Evolutionary conservation across 2,888 invertebrate genomes (phyloP).

Genomic region (Petrophora chlorosata): DNA sequence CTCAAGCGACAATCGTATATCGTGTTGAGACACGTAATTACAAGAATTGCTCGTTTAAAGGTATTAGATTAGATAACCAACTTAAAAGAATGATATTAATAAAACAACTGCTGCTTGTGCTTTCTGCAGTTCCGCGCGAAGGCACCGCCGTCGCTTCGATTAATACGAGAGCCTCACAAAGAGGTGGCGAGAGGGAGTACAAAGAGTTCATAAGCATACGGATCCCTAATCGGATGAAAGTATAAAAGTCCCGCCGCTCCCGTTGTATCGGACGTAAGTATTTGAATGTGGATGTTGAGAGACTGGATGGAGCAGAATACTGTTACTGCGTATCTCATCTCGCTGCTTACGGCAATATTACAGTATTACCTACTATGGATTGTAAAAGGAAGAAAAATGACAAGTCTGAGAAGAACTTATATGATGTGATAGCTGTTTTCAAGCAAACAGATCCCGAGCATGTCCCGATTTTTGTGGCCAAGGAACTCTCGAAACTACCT

Average conservation of each 20-base stretch:
- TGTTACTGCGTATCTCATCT: too few species aligned
- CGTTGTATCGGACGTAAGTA: slow-evolving; percentile 43
- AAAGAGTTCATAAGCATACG: slow-evolving; percentile 77
- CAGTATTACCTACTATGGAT: too few species aligned
- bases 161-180: slow-evolving; percentile 50
- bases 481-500: too few species aligned
- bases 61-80: too few species aligned
- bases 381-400: not conserved
- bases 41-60: too few species aligned
- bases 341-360: too few species aligned
- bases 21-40: too few species aligned
- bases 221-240: slow-evolving; percentile 76
- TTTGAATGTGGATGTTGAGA: slow-evolving; percentile 6
- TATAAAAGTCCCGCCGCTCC: slow-evolving; percentile 66
- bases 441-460: not conserved
- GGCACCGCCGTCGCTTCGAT: slow-evolving; percentile 17
- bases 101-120: too few species aligned
- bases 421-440: not conserved
- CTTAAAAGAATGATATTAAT: too few species aligned
- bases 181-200: too few species aligned
- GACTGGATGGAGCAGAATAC: slow-evolving; percentile 11
- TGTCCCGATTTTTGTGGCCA: too few species aligned
- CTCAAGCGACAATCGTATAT: too few species aligned
- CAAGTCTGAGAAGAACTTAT: not conserved
- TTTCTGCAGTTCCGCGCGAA: slow-evolving; percentile 19